A percentile compares a stretch with the other conserved stretches of the same genome.
These are phyloP conservation scores for Cygnus atratus DNA, from an alignment of 2,113 vertebrate genomes.

Conservation along the genomic window DNA sequence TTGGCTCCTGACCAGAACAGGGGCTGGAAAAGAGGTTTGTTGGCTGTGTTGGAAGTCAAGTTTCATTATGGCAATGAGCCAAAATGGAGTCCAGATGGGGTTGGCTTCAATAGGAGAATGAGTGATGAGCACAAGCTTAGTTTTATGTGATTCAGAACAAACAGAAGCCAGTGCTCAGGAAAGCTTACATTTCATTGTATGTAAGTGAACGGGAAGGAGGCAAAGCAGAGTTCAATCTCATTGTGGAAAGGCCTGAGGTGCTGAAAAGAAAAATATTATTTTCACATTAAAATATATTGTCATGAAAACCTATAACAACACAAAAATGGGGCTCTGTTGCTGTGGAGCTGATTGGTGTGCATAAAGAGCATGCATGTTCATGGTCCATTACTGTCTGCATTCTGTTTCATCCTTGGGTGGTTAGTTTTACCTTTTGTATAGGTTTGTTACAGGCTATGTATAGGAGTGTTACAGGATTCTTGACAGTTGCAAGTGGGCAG, in stretches of 20 bases:
- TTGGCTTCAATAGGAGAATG: neutral
- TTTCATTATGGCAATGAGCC: neutral
- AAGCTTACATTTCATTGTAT: neutral
- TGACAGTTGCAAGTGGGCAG: neutral
- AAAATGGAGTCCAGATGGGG: neutral
- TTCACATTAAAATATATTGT: neutral
- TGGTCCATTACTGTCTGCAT: neutral
- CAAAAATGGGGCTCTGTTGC: neutral
- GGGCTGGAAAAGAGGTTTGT: neutral
- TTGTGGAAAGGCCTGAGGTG: neutral
- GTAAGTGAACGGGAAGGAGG: neutral
- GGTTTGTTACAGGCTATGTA: neutral
- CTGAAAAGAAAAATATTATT: neutral
- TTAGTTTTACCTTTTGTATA: neutral
- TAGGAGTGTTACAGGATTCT: neutral
- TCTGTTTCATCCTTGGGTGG: neutral
- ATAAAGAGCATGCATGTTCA: neutral
- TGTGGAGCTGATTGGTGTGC: neutral
- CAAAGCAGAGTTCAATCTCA: neutral
- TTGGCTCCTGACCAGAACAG: neutral
- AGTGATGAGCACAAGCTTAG: neutral
- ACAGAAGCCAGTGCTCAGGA: neutral
- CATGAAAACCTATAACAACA: neutral
- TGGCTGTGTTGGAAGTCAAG: neutral
- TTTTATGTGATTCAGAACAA: neutral